Base-by-base conservation (phyloP, 2,888 invertebrate species). In the Physocephala rufipes region DNA sequence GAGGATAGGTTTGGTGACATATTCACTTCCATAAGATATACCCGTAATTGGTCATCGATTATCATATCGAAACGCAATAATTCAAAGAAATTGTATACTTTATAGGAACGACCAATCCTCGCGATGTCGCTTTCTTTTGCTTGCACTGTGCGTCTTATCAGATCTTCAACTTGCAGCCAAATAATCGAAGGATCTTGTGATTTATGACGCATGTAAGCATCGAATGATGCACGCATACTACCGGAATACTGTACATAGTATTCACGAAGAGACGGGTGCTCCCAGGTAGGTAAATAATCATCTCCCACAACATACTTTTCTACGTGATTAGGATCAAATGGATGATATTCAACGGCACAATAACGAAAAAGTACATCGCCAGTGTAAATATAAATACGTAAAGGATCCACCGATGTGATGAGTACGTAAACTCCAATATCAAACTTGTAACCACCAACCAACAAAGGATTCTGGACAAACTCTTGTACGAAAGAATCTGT, bases 1-100 rank as follows among this genome's bases (percentile, higher is more conserved):
- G 97, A 96, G 0, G 96, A 96, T 71, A 99, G 88, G 88, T 99
- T 99, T 0, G 99, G 99, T 16, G 97, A 97, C 99, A 99, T 98
- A 82, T 99, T 99, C 0, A 96, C 97, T 87, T 99, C 99, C 90
- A 99, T 92, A 7, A 97, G 87, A 80, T 91, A 93, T 0, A 97
- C 94, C 64, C 92, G 93, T 0, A 98, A 84, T 68, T 95, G 87
- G 76, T 95, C 93, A 83, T 98, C 96, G 2, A 98, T 87, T 0
- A 96, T 92, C 82, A 99, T 92, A 85, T 99, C 99, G 82, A 99
- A 95, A 43, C 99, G 90, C 87, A 97, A 93, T 88, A 99, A 88
- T 86, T 99, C 98, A 86, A 99, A 99, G 85, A 96, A 98, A 79
- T 93, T 93, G 21, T 89, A 86, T 0, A 89, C 89, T 70, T 80